These are phyloP conservation scores for Sesia bembeciformis DNA, from an alignment of 2,888 invertebrate species.

Conservation along the genomic window DNA sequence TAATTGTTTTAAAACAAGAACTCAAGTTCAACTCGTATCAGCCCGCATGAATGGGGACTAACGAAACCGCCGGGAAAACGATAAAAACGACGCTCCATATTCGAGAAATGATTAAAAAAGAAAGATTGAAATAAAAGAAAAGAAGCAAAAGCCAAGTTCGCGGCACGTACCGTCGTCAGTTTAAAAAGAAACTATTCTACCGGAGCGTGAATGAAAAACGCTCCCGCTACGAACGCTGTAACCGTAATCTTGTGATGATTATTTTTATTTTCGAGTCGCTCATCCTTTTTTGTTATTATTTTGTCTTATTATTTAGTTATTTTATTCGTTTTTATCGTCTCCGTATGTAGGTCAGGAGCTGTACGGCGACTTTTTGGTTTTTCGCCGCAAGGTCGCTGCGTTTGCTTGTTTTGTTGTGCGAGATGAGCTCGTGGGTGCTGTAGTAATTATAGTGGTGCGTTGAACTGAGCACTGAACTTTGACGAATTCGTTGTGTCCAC, in stretches of 20 bases:
- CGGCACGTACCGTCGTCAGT: constrained; percentile 58
- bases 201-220: constrained; percentile 71
- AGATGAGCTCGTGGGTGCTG: not conserved
- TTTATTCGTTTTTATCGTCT: constrained; percentile 56
- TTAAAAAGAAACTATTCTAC: constrained; percentile 70
- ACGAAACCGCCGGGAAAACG: constrained; percentile 58
- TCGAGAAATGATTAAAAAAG: constrained; percentile 73
- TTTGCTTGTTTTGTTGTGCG: constrained; percentile 36
- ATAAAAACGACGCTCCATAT: constrained; percentile 70
- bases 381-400: constrained; percentile 58
- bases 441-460: no score
- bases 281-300: constrained; percentile 59
- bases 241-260: constrained; percentile 69
- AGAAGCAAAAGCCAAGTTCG: constrained; percentile 37
- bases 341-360: constrained; percentile 69
- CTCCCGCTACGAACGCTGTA: constrained; percentile 43
- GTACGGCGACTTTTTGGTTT: constrained; percentile 50
- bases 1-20: constrained; percentile 56
- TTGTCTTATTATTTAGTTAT: constrained; percentile 58
- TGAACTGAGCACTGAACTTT: no score
- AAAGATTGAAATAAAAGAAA: constrained; percentile 54
- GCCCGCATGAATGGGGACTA: constrained; percentile 49
- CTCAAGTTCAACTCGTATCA: constrained; percentile 12
- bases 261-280: constrained; percentile 60
- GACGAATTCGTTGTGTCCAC: no score